Conservation (phyloP, 2,797 vertebrate genomes). For the Poliocrania exsul region DNA sequence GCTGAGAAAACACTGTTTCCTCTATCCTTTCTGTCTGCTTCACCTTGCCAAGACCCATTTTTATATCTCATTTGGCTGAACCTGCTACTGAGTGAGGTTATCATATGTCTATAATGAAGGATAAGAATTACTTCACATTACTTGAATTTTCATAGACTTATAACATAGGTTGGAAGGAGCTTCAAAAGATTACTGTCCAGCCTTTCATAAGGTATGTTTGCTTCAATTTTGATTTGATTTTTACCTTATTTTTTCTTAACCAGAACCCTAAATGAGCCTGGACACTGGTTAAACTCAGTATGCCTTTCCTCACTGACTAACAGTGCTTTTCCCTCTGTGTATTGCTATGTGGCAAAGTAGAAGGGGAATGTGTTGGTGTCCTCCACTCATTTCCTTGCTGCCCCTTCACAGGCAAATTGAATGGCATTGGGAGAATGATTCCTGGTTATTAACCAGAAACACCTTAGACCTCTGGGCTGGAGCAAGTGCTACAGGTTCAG, state of each 20-base stretch:
- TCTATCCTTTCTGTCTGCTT: background rate
- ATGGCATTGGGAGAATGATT: background rate
- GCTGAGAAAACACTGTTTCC: background rate
- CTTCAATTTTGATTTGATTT: background rate
- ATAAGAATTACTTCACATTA: background rate
- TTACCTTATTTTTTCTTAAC: background rate
- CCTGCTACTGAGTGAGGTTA: background rate
- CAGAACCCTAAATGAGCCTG: background rate
- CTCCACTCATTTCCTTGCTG: background rate
- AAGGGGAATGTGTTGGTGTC: background rate
- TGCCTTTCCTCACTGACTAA: background rate
- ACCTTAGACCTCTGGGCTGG: background rate
- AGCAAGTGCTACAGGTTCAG: background rate
- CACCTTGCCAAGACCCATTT: background rate
- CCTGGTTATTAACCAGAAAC: background rate
- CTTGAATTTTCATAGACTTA: background rate
- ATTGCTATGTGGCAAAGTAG: background rate
- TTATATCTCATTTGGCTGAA: background rate
- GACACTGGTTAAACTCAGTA: background rate
- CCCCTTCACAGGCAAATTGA: background rate
- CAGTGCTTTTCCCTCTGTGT: background rate
- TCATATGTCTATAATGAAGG: background rate
- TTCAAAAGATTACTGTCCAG: background rate
- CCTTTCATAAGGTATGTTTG: background rate
- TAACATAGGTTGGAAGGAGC: background rate